Evolutionary conservation across 1,140 invertebrate genomes (phyloP).

Genomic region (Plectrocnemia conspersa): DNA sequence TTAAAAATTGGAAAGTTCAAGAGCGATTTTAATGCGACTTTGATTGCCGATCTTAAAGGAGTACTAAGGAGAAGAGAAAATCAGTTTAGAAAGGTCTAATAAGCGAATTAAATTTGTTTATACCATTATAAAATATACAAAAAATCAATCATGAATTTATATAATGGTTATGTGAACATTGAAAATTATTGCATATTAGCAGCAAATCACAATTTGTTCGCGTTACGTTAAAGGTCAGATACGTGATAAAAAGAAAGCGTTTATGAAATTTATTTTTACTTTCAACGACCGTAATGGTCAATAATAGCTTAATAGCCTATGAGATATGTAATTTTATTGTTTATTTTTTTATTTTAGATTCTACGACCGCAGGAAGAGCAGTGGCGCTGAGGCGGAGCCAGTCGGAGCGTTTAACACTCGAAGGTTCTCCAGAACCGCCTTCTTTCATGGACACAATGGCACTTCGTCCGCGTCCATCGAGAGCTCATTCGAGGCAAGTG

Average conservation of each 20-base stretch:
- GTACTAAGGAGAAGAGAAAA: no score
- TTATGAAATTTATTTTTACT: slow-evolving; percentile 16
- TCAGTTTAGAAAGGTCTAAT: no score
- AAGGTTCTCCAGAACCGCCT: slow-evolving; percentile 51
- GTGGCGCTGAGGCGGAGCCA: slow-evolving; percentile 25
- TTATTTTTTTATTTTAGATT: slow-evolving; percentile 23
- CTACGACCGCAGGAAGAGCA: slow-evolving; percentile 1
- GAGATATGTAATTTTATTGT: background rate
- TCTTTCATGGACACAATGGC: slow-evolving; percentile 68
- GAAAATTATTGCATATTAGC: no score
- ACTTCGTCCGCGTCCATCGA: slow-evolving; percentile 59
- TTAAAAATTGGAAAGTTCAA: no score
- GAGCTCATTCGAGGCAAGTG: slow-evolving; percentile 56
- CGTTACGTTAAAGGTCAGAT: no score
- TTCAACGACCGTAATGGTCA: slow-evolving; percentile 8
- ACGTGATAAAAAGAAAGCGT: slow-evolving; percentile 17
- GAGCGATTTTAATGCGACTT: no score
- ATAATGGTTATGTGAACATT: no score
- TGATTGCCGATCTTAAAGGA: no score
- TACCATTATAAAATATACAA: no score
- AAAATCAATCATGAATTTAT: no score
- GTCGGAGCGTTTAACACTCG: slow-evolving; percentile 29
- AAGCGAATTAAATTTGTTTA: no score
- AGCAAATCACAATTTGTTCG: no score
- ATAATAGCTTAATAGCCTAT: background rate